These are phyloP conservation scores for Sporophila hypoxantha DNA, from an alignment of 2,113 vertebrate genomes.

Conservation along the genomic window DNA sequence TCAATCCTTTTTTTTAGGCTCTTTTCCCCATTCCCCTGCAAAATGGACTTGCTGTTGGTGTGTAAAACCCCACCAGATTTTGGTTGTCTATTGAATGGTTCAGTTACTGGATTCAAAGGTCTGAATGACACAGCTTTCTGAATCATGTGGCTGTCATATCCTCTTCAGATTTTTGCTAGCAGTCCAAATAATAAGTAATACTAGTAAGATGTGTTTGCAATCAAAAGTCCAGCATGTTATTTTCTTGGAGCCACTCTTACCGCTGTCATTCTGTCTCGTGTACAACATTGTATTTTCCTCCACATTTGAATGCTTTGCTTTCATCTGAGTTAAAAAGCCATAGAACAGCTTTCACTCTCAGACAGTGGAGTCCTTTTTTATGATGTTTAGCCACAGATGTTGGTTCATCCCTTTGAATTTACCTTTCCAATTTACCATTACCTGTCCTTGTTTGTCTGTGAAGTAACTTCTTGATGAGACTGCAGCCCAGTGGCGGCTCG, in stretches of 20 bases:
- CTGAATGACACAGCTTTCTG: not conserved
- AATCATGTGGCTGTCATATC: not conserved
- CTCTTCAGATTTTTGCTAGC: not conserved
- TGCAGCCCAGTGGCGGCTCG: slow-evolving; percentile 65
- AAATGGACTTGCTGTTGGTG: not conserved
- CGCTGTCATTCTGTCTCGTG: fast-evolving
- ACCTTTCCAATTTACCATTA: not conserved
- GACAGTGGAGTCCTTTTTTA: not conserved
- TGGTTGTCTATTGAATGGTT: not conserved
- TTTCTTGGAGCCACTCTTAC: not conserved
- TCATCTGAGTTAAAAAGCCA: not conserved
- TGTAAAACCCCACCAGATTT: not conserved
- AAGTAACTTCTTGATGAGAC: not conserved
- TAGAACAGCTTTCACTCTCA: not conserved
- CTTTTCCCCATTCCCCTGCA: not conserved
- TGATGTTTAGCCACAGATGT: fast-evolving
- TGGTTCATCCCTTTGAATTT: not conserved
- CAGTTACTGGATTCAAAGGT: not conserved
- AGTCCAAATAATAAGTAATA: not conserved
- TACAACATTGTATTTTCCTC: not conserved
- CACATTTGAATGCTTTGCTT: not conserved
- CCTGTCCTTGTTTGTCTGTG: not conserved
- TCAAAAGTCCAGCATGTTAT: not conserved
- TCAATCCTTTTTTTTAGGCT: not conserved
- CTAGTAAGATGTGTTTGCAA: not conserved